Conservation (phyloP, 1,140 invertebrate species). For the Drosophila sproati region DNA sequence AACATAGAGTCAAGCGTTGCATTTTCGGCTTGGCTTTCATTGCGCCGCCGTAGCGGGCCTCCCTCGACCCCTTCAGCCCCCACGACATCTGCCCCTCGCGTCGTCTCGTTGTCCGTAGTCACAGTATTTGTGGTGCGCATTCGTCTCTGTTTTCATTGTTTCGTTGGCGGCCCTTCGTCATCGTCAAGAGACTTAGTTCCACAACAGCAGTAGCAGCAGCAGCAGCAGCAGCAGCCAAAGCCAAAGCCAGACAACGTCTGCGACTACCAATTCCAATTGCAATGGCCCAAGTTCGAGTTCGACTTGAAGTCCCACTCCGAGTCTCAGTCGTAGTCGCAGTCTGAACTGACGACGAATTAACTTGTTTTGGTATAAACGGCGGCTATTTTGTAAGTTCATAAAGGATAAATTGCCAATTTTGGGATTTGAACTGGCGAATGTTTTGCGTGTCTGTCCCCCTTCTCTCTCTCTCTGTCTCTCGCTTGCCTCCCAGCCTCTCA, state of each 20-base stretch:
- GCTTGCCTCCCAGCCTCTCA: constrained; percentile 3
- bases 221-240: constrained; percentile 3
- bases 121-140: constrained; percentile 45
- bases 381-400: constrained; percentile 84
- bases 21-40: constrained; percentile 77
- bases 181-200: constrained; percentile 57
- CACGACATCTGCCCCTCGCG: too few species aligned
- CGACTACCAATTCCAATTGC: constrained; percentile 24
- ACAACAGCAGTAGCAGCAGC: background rate
- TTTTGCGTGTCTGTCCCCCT: constrained; percentile 68
- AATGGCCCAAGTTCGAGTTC: constrained; percentile 17
- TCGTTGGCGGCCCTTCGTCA: constrained; percentile 82
- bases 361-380: constrained; percentile 84
- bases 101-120: constrained; percentile 11
- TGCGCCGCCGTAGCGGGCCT: constrained; percentile 62
- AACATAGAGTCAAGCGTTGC: constrained; percentile 62
- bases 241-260: constrained; percentile 29
- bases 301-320: constrained; percentile 18
- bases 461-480: constrained; percentile 1
- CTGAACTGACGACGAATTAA: constrained; percentile 72
- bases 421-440: constrained; percentile 81
- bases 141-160: constrained; percentile 71
- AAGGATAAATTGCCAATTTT: constrained; percentile 84
- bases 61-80: background rate
- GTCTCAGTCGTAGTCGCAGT: constrained; percentile 27